Percentiles rank a stretch among this genome's conserved stretches.
Conservation (phyloP, 2,797 vertebrate species). For the Pyrocephalus nanus region DNA sequence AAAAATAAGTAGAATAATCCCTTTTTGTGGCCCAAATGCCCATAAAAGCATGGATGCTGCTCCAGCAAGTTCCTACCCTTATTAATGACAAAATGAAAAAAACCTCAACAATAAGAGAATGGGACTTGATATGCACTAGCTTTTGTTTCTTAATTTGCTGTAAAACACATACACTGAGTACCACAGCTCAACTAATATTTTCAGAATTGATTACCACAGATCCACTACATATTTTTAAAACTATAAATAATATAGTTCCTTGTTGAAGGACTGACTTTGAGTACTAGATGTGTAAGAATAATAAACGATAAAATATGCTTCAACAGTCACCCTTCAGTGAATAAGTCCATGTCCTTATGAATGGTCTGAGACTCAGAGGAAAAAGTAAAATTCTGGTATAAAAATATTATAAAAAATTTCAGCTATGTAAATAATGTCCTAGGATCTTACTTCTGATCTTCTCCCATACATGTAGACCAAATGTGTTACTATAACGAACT, state of each 20-base stretch:
- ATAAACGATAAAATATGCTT: neutral
- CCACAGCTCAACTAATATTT: neutral
- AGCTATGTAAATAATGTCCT: neutral
- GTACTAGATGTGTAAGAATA: neutral
- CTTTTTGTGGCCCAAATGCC: neutral
- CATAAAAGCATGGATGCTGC: neutral
- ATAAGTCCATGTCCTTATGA: neutral
- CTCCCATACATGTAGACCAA: neutral
- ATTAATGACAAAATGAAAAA: neutral
- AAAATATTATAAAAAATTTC: neutral
- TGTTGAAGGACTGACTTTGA: neutral
- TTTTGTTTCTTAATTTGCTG: neutral
- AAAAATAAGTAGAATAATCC: neutral
- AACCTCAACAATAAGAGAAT: neutral
- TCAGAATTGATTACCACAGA: neutral
- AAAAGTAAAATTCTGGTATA: neutral
- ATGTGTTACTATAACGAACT: neutral
- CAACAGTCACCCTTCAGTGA: neutral
- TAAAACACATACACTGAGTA: neutral
- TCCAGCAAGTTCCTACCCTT: neutral
- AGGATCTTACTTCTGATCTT: neutral
- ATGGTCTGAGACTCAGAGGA: neutral
- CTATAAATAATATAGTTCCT: neutral
- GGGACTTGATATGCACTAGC: neutral
- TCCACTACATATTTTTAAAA: neutral